Conservation (phyloP, 2,888 invertebrate genomes). For the Theodoxus fluviatilis region DNA sequence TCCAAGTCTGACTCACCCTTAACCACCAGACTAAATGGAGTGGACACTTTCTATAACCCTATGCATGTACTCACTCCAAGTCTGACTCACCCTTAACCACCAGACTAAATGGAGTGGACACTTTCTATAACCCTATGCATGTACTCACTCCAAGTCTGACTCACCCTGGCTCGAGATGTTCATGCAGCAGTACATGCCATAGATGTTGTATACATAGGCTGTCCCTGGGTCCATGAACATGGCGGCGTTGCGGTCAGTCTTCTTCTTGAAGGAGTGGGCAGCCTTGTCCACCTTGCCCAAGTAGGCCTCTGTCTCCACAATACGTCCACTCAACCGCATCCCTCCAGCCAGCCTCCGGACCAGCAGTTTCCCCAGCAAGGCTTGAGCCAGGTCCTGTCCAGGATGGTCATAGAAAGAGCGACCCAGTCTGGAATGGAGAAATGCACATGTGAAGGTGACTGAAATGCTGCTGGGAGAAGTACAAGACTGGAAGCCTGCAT, state of each 20-base stretch:
- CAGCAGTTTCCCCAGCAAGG: conserved; percentile 73
- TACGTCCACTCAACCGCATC: conserved; percentile 71
- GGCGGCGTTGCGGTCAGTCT: conserved; percentile 73
- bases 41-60: no score
- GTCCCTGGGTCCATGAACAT: conserved; percentile 80
- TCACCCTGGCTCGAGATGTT: conserved; percentile 75
- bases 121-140: no score
- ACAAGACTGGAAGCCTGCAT: no score
- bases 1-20: no score
- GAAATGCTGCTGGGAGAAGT: no score
- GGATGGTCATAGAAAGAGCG: conserved; percentile 48
- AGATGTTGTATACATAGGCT: conserved; percentile 76
- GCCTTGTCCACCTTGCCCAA: conserved; percentile 72
- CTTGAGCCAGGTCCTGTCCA: conserved; percentile 68
- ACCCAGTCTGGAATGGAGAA: conserved; percentile 36
- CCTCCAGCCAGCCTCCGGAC: conserved; percentile 68
- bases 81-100: no score
- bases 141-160: no score
- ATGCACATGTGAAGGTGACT: no score
- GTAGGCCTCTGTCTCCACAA: conserved; percentile 80
- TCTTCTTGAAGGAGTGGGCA: conserved; percentile 72
- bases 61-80: no score
- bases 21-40: no score
- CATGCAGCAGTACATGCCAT: conserved; percentile 79
- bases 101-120: no score